Percentiles rank a stretch among this genome's conserved stretches.
phyloP scores from a whole-genome alignment of 2,113 vertebrate genomes.

The Colinus virginianus region DNA sequence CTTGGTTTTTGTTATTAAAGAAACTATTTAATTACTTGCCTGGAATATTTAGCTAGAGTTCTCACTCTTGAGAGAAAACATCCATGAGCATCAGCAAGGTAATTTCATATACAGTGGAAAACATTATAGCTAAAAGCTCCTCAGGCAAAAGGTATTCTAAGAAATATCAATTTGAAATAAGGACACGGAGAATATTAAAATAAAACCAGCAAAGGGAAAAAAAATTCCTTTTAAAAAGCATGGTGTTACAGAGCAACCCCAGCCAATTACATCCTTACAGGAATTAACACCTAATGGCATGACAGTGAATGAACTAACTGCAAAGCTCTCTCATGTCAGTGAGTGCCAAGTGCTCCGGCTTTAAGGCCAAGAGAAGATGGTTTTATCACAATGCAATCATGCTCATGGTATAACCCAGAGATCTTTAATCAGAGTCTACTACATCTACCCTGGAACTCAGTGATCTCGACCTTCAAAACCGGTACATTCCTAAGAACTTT shows the following conservation, averaged over 20 bases:
- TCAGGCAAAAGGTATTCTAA: neutral
- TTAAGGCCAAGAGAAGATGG: neutral
- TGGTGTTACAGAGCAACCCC: neutral
- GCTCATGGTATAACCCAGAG: neutral
- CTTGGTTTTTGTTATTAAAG: too few species aligned
- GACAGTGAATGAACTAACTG: neutral
- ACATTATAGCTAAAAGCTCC: neutral
- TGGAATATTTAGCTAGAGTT: conserved; percentile 25
- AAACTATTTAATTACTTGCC: neutral
- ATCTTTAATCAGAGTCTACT: neutral
- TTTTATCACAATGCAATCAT: neutral
- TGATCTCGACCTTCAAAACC: neutral
- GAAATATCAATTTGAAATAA: neutral
- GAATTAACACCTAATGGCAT: neutral
- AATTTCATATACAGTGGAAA: neutral
- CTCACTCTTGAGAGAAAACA: conserved; percentile 23
- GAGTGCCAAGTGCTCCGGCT: neutral
- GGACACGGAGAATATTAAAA: neutral
- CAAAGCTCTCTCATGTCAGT: neutral
- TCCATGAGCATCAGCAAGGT: neutral
- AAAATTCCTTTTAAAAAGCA: neutral
- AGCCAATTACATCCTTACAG: neutral
- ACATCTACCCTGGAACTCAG: neutral
- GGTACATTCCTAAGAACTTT: neutral
- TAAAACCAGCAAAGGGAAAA: neutral